Evolutionary conservation across 2,797 vertebrate species (phyloP).

Genomic region (Cottoperca gobio): DNA sequence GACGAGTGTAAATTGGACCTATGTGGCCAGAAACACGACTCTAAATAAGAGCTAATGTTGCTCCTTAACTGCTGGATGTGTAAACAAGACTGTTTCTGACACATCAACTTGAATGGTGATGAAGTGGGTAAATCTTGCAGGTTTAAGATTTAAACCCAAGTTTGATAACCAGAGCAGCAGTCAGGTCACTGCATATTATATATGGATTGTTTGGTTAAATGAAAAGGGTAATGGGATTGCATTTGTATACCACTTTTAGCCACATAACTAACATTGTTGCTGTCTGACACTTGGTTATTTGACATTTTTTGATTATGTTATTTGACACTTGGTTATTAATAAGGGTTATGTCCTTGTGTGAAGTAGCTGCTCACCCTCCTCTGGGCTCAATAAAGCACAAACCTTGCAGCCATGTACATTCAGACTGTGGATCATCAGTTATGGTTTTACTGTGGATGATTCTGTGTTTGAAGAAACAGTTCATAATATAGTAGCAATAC

Average conservation of each 20-base stretch:
- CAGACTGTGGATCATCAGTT: constrained; percentile 33
- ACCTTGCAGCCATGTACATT: constrained; percentile 21
- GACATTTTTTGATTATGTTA: no score
- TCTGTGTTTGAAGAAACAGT: no score
- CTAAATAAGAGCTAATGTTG: no score
- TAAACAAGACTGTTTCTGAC: not conserved
- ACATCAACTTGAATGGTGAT: no score
- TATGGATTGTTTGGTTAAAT: not conserved
- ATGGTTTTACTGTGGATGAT: no score
- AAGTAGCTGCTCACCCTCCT: constrained; percentile 17
- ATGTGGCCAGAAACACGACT: no score
- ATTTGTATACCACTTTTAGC: not conserved
- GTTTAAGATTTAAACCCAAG: no score
- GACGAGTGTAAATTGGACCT: no score
- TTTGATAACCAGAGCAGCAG: not conserved
- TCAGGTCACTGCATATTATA: not conserved
- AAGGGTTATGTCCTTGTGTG: constrained; percentile 15
- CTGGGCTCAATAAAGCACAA: constrained; percentile 49
- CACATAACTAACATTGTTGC: constrained; percentile 1
- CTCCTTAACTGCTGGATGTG: not conserved
- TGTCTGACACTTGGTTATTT: constrained; percentile 26
- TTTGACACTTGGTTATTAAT: constrained; percentile 33
- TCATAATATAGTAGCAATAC: not conserved
- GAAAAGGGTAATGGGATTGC: not conserved
- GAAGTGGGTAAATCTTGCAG: not conserved